Evolutionary conservation across 2,113 vertebrate species (phyloP).

Genomic region (Tapirus terrestris): DNA sequence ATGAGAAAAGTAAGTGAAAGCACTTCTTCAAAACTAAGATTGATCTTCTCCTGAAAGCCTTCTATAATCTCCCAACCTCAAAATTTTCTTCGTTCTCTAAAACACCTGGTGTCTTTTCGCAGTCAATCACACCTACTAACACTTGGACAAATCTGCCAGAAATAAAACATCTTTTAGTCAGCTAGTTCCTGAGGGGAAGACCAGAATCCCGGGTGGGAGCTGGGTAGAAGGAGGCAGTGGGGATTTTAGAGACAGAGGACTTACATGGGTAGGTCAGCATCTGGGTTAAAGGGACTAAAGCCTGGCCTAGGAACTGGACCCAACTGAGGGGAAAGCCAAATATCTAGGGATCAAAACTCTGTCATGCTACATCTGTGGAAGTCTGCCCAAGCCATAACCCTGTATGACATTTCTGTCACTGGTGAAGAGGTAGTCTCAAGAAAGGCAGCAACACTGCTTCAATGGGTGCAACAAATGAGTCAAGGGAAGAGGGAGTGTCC

Average conservation of each 20-base stretch:
- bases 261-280: neutral
- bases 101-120: neutral
- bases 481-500: neutral
- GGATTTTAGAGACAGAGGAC: constrained; percentile 11
- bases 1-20: neutral
- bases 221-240: neutral
- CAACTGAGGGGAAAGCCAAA: neutral
- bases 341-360: neutral
- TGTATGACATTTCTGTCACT: neutral
- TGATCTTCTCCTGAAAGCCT: neutral
- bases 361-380: neutral
- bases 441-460: neutral
- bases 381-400: neutral
- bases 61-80: neutral
- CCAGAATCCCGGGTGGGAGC: neutral
- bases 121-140: neutral
- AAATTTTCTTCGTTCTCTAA: neutral
- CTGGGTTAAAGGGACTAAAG: neutral
- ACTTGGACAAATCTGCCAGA: neutral
- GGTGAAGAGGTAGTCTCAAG: neutral
- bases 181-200: neutral
- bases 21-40: constrained; percentile 4
- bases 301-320: neutral
- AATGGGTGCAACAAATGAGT: neutral
- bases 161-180: constrained; percentile 48